Evolutionary conservation across 2,113 vertebrate species (phyloP).

Genomic region (Gymnorhina tibicen): DNA sequence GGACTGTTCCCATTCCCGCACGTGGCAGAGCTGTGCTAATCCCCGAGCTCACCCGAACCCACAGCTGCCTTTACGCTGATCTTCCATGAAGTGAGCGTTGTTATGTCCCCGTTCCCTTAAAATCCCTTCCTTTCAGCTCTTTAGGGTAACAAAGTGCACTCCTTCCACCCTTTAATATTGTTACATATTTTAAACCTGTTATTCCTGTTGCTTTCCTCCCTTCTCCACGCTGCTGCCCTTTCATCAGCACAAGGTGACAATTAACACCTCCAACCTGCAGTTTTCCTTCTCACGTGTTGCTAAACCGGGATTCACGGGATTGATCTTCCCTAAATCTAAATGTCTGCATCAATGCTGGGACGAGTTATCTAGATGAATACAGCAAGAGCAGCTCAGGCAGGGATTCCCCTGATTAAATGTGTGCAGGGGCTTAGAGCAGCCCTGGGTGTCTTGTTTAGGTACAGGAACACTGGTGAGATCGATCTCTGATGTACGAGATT

Average conservation of each 20-base stretch:
- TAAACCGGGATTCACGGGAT: neutral
- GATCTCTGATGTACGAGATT: neutral
- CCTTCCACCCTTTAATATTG: neutral
- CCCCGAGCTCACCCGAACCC: neutral
- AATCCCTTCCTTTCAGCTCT: neutral
- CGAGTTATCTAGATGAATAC: fast-evolving
- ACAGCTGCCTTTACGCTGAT: neutral
- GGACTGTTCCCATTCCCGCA: neutral
- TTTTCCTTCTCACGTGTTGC: neutral
- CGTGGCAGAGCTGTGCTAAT: neutral
- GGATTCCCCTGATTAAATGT: neutral
- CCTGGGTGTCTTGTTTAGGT: neutral
- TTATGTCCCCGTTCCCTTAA: fast-evolving
- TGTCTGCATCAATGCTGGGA: neutral
- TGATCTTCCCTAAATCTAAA: neutral
- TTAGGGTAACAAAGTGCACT: neutral
- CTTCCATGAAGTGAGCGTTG: neutral
- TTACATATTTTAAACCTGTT: neutral
- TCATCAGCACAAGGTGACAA: neutral
- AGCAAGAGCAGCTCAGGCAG: neutral
- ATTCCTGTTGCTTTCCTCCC: neutral
- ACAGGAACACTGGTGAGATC: neutral
- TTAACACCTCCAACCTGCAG: neutral
- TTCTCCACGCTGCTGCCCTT: neutral
- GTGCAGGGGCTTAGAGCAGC: neutral